Evolutionary conservation across 2,888 invertebrate genomes (phyloP).

Genomic region (Amphimallon solstitiale): DNA sequence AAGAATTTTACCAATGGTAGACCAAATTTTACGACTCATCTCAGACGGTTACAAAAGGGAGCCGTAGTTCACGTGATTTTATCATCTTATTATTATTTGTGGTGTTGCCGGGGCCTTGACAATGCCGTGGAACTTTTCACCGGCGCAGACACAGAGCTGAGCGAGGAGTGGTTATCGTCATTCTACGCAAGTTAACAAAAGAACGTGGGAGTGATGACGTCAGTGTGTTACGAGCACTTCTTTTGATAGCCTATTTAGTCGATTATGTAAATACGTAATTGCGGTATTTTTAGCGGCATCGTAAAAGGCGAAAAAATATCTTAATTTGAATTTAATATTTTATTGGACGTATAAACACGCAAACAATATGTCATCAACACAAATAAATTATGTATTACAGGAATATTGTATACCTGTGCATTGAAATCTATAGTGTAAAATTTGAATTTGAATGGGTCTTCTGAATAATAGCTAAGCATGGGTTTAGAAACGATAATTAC

Average conservation of each 20-base stretch:
- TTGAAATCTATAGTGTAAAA: too few relatives aligned
- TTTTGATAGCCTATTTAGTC: conserved; percentile 25
- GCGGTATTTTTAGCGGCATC: not conserved
- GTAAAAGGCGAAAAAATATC: conserved; percentile 1
- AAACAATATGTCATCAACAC: too few relatives aligned
- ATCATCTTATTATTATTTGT: conserved; percentile 31
- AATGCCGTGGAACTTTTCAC: conserved; percentile 19
- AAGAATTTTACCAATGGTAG: conserved; percentile 11
- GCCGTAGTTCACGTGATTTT: conserved; percentile 22
- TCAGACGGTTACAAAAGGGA: conserved; percentile 11
- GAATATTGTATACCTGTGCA: too few relatives aligned
- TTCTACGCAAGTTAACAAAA: conserved; percentile 16
- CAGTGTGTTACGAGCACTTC: conserved; percentile 17
- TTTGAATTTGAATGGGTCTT: too few relatives aligned
- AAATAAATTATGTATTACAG: too few relatives aligned
- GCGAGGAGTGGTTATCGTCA: not conserved
- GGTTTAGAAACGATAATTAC: too few relatives aligned
- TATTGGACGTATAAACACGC: too few relatives aligned
- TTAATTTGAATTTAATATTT: too few relatives aligned
- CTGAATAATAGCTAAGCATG: too few relatives aligned
- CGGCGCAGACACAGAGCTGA: not conserved
- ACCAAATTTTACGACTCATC: conserved; percentile 23
- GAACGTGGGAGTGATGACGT: conserved; percentile 20
- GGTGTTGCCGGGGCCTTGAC: conserved; percentile 25
- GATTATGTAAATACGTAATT: conserved; percentile 18